Evolutionary conservation across 2,113 vertebrate genomes (phyloP).

Genomic region (Dicerorhinus sumatrensis): DNA sequence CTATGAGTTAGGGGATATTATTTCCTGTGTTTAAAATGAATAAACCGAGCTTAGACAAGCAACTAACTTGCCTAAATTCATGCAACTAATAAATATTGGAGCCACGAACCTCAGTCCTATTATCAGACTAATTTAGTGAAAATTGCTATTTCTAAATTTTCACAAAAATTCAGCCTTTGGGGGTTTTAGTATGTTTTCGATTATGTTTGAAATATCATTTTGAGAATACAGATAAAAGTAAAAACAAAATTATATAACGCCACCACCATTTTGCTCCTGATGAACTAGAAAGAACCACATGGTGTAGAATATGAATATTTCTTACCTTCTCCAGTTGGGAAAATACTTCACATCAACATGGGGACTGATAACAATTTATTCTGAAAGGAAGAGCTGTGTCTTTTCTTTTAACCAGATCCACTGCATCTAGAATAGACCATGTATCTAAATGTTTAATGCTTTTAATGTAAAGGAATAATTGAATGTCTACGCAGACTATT

Average conservation of each 20-base stretch:
- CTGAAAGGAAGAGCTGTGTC: neutral
- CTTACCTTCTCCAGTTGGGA: neutral
- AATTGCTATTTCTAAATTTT: neutral
- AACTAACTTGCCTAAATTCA: neutral
- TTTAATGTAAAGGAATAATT: neutral
- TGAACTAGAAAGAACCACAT: neutral
- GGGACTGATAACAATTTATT: neutral
- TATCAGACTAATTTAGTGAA: neutral
- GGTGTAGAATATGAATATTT: neutral
- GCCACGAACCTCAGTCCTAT: neutral
- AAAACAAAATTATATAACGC: neutral
- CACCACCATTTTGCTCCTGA: neutral
- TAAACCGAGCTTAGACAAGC: neutral
- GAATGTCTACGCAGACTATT: neutral
- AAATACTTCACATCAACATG: neutral
- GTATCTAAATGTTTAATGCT: neutral
- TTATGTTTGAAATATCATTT: neutral
- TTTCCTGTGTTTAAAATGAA: neutral
- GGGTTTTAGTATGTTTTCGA: constrained; percentile 11
- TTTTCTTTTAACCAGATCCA: neutral
- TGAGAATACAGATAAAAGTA: neutral
- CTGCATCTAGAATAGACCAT: neutral
- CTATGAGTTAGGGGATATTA: neutral
- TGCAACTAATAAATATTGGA: neutral
- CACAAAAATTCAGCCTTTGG: neutral